phyloP scores from a whole-genome alignment of 2,797 vertebrate species.

The Cynodonichthys magdalenae region DNA sequence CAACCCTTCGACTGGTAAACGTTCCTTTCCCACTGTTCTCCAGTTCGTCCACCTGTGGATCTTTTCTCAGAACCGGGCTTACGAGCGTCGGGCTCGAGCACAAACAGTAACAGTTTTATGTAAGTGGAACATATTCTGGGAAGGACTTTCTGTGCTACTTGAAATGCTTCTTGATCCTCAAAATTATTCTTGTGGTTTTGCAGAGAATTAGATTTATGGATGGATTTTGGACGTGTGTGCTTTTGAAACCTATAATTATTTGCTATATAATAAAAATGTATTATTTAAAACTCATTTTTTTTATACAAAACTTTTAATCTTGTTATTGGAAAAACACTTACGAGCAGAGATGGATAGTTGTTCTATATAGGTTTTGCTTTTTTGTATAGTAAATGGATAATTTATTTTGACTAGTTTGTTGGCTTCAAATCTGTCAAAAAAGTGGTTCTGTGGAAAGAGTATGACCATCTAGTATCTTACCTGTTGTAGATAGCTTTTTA shows the following conservation, averaged over 20 bases:
- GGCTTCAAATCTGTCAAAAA: not conserved
- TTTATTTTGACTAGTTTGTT: not conserved
- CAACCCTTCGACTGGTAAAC: constrained; percentile 28
- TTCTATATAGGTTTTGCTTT: not conserved
- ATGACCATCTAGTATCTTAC: too few species aligned
- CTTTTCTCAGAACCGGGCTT: constrained; percentile 4
- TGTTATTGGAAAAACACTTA: too few species aligned
- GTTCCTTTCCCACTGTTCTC: constrained; percentile 51
- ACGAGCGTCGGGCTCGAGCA: not conserved
- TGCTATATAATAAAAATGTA: constrained; percentile 7
- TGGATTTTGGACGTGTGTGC: constrained; percentile 14
- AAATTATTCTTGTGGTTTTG: constrained; percentile 35
- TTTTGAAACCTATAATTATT: constrained; percentile 21
- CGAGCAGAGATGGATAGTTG: too few species aligned
- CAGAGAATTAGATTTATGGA: constrained; percentile 59
- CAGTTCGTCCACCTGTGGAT: constrained; percentile 6
- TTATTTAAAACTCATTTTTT: not conserved
- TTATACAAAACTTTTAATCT: not conserved
- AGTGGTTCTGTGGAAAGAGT: too few species aligned
- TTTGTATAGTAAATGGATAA: too few species aligned
- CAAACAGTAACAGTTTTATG: constrained; percentile 14
- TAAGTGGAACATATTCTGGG: constrained; percentile 20
- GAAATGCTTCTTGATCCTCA: constrained; percentile 33
- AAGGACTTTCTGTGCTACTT: constrained; percentile 44
- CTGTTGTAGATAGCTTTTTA: too few species aligned